These are phyloP conservation scores for Cynodonichthys magdalenae DNA, from an alignment of 2,797 vertebrate genomes.

Conservation along the genomic window DNA sequence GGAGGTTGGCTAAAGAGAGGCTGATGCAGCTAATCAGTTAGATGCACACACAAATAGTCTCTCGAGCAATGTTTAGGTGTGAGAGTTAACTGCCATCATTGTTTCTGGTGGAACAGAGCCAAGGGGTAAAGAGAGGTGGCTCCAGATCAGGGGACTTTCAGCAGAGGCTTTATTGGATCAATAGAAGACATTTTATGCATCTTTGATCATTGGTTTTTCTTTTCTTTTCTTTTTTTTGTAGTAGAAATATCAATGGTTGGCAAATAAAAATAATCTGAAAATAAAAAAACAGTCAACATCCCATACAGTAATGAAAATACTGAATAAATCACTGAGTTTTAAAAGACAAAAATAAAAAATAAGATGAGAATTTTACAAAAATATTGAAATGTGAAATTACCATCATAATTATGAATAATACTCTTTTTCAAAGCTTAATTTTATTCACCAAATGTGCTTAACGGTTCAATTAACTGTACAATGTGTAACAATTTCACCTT, in stretches of 20 bases:
- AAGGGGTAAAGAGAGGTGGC: background rate
- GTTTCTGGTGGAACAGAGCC: conserved; percentile 21
- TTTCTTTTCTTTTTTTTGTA: no score
- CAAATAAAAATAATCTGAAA: background rate
- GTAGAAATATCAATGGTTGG: background rate
- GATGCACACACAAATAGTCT: conserved; percentile 43
- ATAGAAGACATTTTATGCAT: background rate
- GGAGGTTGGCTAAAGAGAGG: conserved; percentile 48
- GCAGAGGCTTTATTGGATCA: no score
- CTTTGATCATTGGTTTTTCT: background rate
- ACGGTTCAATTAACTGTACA: background rate
- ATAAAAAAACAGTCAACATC: background rate
- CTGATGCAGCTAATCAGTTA: conserved; percentile 26
- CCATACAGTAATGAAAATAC: background rate
- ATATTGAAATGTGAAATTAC: background rate
- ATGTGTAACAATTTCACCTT: background rate
- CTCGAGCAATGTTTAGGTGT: conserved; percentile 64
- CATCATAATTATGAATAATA: background rate
- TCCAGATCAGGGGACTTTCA: background rate
- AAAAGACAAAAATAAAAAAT: background rate
- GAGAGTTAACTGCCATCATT: conserved; percentile 59
- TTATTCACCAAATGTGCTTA: background rate
- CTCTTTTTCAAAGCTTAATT: background rate
- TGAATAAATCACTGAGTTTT: background rate
- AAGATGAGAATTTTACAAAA: background rate